Evolutionary conservation across 2,888 invertebrate genomes (phyloP), one percentile per base, ranked within the genome.

Genomic region (Dynastes grantii): DNA sequence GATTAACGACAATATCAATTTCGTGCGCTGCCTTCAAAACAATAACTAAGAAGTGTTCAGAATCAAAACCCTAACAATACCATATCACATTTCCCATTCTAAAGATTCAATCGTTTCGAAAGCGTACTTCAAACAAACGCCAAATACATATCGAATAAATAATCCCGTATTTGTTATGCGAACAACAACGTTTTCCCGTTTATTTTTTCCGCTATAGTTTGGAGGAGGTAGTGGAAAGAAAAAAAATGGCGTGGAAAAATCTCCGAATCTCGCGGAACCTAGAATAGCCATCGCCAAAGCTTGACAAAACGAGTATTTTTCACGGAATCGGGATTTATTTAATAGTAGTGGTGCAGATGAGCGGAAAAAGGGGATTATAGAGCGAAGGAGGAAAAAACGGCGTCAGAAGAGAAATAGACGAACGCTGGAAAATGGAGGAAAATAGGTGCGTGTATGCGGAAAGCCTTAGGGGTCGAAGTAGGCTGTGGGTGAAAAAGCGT

Each of bases 241-340:
- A 9, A 6, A 51, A 51, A 51, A 58, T 58, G 55, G 8, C 22
- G 22, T 58, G 9, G 55, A 27, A 58, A 27, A 22, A 58, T 58
- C 53, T 53, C 5, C 53, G 13, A 5, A 37, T 37, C 45, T 58
- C 55, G 22, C 55, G 55, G 5, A 58, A 27, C 32, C 32, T 37
- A 37, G 32, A 58, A 16, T 27, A 58, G 22, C 16, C 55, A 58
- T n/a, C 16, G n/a, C 55, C 55, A 9, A 8, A 58, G 16, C 22
- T 58, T 6, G 55, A 22, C 55, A 55, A 55, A 55, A 22, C 16
- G 55, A 55, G 9, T 22, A 58, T 58, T 58, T 58, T 58, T 58
- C 55, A 58, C 22, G 55, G 22, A 58, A 58, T 58, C 27, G 55
- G 55, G 55, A 58, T 58, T 58, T 58, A 58, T 58, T 58, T 58